Evolutionary conservation across 2,888 invertebrate genomes (phyloP), one percentile per base, ranked within the genome.

Genomic region (Thysanoteuthis rhombus): DNA sequence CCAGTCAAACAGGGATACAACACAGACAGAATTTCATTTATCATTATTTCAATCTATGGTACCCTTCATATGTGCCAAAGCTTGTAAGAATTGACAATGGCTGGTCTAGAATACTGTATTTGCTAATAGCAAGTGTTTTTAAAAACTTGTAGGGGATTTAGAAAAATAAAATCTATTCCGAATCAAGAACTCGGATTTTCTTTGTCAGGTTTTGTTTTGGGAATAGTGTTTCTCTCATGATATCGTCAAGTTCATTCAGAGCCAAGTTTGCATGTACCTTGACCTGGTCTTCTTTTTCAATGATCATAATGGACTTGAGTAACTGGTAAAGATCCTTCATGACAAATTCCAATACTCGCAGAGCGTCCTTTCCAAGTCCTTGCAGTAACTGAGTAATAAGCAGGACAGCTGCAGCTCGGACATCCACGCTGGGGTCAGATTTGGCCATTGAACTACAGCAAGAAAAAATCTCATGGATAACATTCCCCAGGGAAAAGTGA

Each of bases 371-470:
- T 58, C 98, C 98, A 28, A 98, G 97, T 19, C 99, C 99, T 96
- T 98, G 98, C 90, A 99, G 97, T 93, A 99, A 97, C 95, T 98
- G 97, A 89, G 98, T 98, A 94, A 98, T 97, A n/a, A 98, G 98
- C 97, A 98, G 97, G 32, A 98, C 98, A 12, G 98, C 98, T 10
- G 98, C 98, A 96, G 98, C 97, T 93, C 98, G 97, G 89, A 98
- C 98, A 97, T 98, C 98, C 6, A 98, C 97, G 45, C 98, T 97
- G 96, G 98, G 98, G 96, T 98, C 98, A 0, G 98, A 98, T 96
- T 98, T 97, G 95, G 98, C 97, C 95, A 98, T 97, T 95, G 97
- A 97, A 96, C 98, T 98, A 93, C 98, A 97, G 96, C 98, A 98
- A 42, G 98, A 97, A 93, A 98, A 97, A 93, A 98, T 98, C 98